Percentiles rank a stretch among this genome's conserved stretches.
These are phyloP conservation scores for Apteryx mantelli DNA, from an alignment of 2,113 vertebrate species.

Conservation along the genomic window DNA sequence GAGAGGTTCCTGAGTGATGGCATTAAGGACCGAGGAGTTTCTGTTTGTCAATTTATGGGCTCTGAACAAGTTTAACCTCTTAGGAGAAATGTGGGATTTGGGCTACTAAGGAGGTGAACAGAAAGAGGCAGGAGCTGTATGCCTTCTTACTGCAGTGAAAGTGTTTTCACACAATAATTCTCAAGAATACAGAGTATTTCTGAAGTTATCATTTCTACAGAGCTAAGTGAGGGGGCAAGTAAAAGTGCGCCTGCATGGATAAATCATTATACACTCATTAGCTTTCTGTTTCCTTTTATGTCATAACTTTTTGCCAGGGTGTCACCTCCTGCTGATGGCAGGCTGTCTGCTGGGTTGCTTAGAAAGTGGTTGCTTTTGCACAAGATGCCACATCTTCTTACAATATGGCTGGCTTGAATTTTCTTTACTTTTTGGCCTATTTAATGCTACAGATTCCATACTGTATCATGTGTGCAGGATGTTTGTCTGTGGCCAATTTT, in stretches of 20 bases:
- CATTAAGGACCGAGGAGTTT: fast-evolving
- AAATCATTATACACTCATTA: neutral
- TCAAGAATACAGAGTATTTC: neutral
- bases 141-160: fast-evolving
- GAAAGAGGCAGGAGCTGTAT: fast-evolving
- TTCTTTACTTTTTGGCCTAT: neutral
- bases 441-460: neutral
- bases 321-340: neutral
- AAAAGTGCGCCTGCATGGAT: neutral
- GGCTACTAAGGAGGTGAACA: neutral
- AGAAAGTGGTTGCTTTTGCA: neutral
- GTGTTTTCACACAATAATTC: neutral
- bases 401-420: neutral
- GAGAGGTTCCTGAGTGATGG: neutral
- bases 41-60: neutral
- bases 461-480: neutral
- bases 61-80: neutral
- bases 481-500: neutral
- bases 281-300: neutral
- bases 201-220: neutral
- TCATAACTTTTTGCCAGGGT: neutral
- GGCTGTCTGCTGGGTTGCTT: neutral
- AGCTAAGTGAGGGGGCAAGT: neutral
- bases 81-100: neutral
- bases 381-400: fast-evolving